Percentiles rank a stretch among this genome's conserved stretches.
phyloP scores from a whole-genome alignment of 2,888 invertebrate species.

The Zaprionus obscuricornis region DNA sequence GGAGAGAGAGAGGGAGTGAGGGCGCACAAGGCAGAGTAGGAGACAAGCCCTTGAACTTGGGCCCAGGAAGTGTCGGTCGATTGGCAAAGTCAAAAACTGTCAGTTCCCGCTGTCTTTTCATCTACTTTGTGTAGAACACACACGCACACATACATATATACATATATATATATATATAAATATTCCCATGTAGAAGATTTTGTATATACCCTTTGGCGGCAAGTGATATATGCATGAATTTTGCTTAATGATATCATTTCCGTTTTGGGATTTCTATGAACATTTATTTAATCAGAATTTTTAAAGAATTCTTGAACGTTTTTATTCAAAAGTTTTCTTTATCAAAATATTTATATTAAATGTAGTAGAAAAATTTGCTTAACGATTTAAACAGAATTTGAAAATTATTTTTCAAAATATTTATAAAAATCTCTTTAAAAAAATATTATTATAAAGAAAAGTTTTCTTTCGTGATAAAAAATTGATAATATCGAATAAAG shows the following conservation, averaged over 20 bases:
- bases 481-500: too few species aligned
- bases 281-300: not conserved
- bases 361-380: too few species aligned
- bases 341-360: too few species aligned
- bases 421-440: too few species aligned
- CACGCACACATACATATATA: too few species aligned
- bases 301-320: constrained; percentile 9
- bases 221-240: constrained; percentile 1
- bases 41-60: constrained; percentile 70
- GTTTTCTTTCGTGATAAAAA: too few species aligned
- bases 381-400: too few species aligned
- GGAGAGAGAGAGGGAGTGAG: not conserved
- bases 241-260: constrained; percentile 28
- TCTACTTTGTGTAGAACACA: too few species aligned
- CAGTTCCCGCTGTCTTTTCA: not conserved
- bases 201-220: not conserved
- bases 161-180: too few species aligned
- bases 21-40: not conserved
- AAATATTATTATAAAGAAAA: too few species aligned
- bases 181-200: not conserved
- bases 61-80: constrained; percentile 62
- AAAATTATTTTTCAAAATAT: constrained; percentile 28
- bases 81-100: constrained; percentile 36
- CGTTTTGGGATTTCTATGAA: constrained; percentile 5
- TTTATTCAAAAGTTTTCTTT: constrained; percentile 31